Conservation (phyloP, 2,888 invertebrate genomes). For the Amphipyra berbera region DNA sequence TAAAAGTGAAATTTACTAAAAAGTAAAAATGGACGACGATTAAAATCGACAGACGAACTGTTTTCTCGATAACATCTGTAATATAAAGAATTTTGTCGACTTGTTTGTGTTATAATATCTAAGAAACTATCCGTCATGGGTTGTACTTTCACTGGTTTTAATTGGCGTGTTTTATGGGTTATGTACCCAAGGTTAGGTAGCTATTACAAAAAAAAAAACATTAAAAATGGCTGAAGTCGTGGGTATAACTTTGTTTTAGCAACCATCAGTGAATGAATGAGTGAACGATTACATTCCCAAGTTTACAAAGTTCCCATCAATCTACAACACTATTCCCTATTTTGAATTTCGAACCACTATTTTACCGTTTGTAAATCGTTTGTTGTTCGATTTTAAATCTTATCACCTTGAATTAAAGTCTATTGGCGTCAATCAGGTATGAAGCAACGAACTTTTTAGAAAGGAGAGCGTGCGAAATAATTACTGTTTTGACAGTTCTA, state of each 20-base stretch:
- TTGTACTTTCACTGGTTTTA: conserved; percentile 40
- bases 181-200: neutral
- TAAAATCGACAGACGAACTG: conserved; percentile 28
- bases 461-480: conserved; percentile 79
- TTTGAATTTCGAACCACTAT: conserved; percentile 58
- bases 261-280: conserved; percentile 20
- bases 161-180: neutral
- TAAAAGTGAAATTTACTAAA: conserved; percentile 75
- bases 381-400: conserved; percentile 38
- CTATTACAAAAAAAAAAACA: neutral
- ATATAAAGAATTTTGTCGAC: conserved; percentile 9
- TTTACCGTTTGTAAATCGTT: conserved; percentile 9
- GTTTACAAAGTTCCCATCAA: conserved; percentile 53
- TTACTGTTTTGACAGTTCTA: conserved; percentile 74
- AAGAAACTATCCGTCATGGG: conserved; percentile 6
- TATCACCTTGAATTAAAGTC: conserved; percentile 29
- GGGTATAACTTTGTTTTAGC: conserved; percentile 5
- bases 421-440: neutral
- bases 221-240: neutral
- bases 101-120: conserved; percentile 17
- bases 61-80: conserved; percentile 35
- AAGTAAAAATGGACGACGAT: conserved; percentile 61
- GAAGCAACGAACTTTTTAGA: conserved; percentile 52
- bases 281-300: conserved; percentile 12
- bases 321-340: conserved; percentile 53